Base-by-base conservation (phyloP, 2,113 vertebrate genomes). In the Zosterops hypoxanthus region DNA sequence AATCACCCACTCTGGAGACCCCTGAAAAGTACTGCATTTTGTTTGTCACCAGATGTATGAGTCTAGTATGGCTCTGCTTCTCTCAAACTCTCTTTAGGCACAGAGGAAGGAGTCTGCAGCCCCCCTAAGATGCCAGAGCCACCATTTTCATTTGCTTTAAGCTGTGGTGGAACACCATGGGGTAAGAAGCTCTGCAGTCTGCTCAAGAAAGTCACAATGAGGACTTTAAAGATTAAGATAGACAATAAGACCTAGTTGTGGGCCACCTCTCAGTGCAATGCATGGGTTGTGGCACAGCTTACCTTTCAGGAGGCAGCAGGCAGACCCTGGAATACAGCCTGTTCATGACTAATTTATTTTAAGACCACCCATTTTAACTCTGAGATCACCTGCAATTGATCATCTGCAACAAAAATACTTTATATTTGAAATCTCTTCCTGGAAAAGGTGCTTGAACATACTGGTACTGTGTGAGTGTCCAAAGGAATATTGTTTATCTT, bases 261-360 rank as follows among this genome's bases (percentile, higher is more conserved):
- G 25, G 20, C 6, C 73, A 39, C 26, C 0, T 1, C 20, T 50
- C 0, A 0, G 13, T 17, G 34, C 0, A 0, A 36, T 5, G 18
- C 22, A 50, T 13, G 12, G 5, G 14, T 16, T 80, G 34, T 60
- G 11, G 26, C 50, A 82, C 22, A 55, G 36, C 24, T 16, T 82
- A 33, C 28, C 39, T 68, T 1, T 0, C 1, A 16, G 77, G 18
- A 65, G 15, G 46, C 72, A 72, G n/a, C 31, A 49, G n/a, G 5
- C 34, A 90, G 63, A 80, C 4, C 23, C 19, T 0, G 0, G 21
- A 34, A 16, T 3, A 18, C 25, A 75, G 26, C 12, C 57, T 80
- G 16, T 2, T 92, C 16, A 18, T 21, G 12, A 50, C 9, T 33
- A 21, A 36, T 25, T 39, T 73, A 9, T 82, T 81, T 31, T 53